Base-by-base conservation (phyloP, 2,888 invertebrate species). In the Gisinianus flammeolus region DNA sequence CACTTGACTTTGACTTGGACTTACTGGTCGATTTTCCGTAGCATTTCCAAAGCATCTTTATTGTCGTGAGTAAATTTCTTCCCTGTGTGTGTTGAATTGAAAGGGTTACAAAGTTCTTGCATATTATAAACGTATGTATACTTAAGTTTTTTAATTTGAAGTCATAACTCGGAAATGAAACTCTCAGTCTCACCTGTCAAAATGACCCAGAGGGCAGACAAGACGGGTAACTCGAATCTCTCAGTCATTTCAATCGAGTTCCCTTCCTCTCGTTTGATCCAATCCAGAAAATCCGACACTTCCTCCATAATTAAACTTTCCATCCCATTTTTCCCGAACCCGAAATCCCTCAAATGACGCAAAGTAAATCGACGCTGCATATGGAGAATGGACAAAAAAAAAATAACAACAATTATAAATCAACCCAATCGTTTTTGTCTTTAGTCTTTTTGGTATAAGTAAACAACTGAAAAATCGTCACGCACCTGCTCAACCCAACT, bases 401-500 rank as follows among this genome's bases (percentile, higher is more conserved):
- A n/a, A n/a, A n/a, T n/a, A n/a, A n/a, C n/a, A n/a, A n/a, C n/a
- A n/a, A n/a, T n/a, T n/a, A n/a, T n/a, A n/a, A n/a, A n/a, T n/a
- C n/a, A n/a, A n/a, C n/a, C n/a, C n/a, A n/a, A n/a, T n/a, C n/a
- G n/a, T n/a, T n/a, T n/a, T n/a, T n/a, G n/a, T n/a, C n/a, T n/a
- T n/a, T n/a, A n/a, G n/a, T n/a, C n/a, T n/a, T n/a, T n/a, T n/a
- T n/a, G n/a, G n/a, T n/a, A n/a, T n/a, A n/a, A n/a, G n/a, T n/a
- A n/a, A n/a, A n/a, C n/a, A n/a, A n/a, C n/a, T n/a, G n/a, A n/a
- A n/a, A n/a, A n/a, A n/a, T n/a, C n/a, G n/a, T n/a, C n/a, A n/a
- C n/a, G n/a, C n/a, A n/a, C n/a, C n/a, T n/a, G n/a, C 70, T 83
- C 81, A 10, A 73, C 76, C 83, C 83, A 83, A n/a, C 80, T 79